Conservation (phyloP, 2,797 vertebrate species). For the Microtus obscurus region DNA sequence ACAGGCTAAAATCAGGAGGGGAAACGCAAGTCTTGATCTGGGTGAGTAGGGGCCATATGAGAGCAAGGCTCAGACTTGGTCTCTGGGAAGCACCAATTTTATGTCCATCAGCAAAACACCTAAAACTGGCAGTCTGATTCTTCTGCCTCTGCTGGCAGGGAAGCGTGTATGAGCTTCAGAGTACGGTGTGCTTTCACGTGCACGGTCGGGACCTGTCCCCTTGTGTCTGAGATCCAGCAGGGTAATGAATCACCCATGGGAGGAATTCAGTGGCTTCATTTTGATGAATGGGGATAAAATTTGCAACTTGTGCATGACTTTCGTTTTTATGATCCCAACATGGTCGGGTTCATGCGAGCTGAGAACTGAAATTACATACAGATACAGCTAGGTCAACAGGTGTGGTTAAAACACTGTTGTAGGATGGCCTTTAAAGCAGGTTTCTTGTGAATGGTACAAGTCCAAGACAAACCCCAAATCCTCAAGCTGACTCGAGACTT, state of each 20-base stretch:
- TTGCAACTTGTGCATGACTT: slow-evolving; percentile 54
- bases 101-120: slow-evolving; percentile 31
- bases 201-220: neutral
- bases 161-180: slow-evolving; percentile 16
- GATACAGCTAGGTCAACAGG: neutral
- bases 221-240: neutral
- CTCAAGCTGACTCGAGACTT: neutral
- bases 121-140: neutral
- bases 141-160: slow-evolving; percentile 17
- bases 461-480: slow-evolving; percentile 29
- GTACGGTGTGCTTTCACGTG: neutral
- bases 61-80: neutral
- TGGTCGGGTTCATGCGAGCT: neutral
- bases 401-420: neutral
- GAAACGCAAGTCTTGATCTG: neutral
- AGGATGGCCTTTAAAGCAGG: neutral
- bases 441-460: neutral
- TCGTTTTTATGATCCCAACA: slow-evolving; percentile 19
- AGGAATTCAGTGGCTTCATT: slow-evolving; percentile 43
- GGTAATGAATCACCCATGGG: slow-evolving; percentile 16
- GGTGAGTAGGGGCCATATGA: neutral
- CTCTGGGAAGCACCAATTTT: neutral
- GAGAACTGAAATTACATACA: slow-evolving; percentile 32
- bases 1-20: neutral
- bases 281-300: slow-evolving; percentile 55